Conservation (phyloP, 2,888 invertebrate genomes). For the Dusona sp. region DNA sequence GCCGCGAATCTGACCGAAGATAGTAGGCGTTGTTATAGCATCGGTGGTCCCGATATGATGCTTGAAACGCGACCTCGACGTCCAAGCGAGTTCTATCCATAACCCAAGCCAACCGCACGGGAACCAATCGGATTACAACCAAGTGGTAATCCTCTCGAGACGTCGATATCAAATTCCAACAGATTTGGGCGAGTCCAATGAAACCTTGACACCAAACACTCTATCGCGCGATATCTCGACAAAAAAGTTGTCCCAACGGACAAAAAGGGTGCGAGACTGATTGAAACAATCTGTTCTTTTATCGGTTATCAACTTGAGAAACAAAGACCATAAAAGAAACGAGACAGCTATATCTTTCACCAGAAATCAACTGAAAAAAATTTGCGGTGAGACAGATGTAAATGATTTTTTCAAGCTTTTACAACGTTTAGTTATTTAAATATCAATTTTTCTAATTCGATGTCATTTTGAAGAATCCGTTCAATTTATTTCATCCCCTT, state of each 20-base stretch:
- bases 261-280: not conserved
- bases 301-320: not conserved
- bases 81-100: constrained; percentile 56
- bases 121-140: constrained; percentile 54
- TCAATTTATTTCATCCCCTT: not conserved
- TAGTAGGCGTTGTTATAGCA: constrained; percentile 39
- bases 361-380: not conserved
- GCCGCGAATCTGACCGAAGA: constrained; percentile 71
- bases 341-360: not conserved
- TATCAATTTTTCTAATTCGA: not conserved
- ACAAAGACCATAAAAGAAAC: not conserved
- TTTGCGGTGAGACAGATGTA: not conserved
- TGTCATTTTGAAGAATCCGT: not conserved
- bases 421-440: not conserved
- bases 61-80: constrained; percentile 50
- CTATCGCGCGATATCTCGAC: not conserved
- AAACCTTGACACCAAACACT: constrained; percentile 2
- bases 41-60: constrained; percentile 50
- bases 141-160: constrained; percentile 57
- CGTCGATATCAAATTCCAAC: constrained; percentile 57
- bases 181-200: constrained; percentile 20
- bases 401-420: not conserved
- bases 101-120: constrained; percentile 50
- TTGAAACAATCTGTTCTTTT: not conserved
- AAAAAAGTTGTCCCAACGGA: constrained; percentile 4